These are phyloP conservation scores for Gambusia affinis DNA, from an alignment of 2,113 vertebrate genomes.

Conservation along the genomic window DNA sequence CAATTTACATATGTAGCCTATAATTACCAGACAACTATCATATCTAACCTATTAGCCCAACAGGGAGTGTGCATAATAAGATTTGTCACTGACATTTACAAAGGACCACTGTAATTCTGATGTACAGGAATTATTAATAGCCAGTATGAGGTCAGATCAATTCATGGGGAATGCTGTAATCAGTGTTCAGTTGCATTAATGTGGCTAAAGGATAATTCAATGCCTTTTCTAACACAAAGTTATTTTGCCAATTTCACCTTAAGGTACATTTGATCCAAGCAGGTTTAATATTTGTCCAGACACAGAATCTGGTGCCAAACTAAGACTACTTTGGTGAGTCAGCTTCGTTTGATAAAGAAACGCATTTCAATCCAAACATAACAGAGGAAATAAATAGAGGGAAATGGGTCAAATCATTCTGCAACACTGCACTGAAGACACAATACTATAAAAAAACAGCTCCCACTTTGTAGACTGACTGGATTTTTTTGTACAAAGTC, in stretches of 20 bases:
- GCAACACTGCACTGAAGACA: neutral
- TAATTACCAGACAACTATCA: conserved; percentile 33
- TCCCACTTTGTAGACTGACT: neutral
- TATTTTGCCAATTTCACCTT: conserved; percentile 7
- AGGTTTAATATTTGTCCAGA: conserved; percentile 17
- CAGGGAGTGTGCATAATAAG: conserved; percentile 18
- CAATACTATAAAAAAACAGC: neutral
- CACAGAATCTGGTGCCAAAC: conserved; percentile 9
- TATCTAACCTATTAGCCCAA: conserved; percentile 25
- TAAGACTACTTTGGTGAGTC: conserved; percentile 7
- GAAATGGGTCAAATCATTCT: neutral
- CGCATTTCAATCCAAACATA: no score
- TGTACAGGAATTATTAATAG: conserved; percentile 37
- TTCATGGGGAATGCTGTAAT: conserved; percentile 43
- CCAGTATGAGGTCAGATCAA: conserved; percentile 39
- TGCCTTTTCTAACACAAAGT: conserved; percentile 7
- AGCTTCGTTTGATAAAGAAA: no score
- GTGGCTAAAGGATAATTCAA: conserved; percentile 22
- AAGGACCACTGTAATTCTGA: conserved; percentile 36
- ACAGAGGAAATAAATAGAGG: no score
- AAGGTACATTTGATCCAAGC: conserved; percentile 8
- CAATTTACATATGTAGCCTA: conserved; percentile 6
- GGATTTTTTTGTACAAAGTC: neutral
- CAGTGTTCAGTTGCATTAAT: conserved; percentile 25
- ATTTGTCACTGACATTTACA: conserved; percentile 41